These are phyloP conservation scores for Papilio aristodemus DNA, from an alignment of 1,140 invertebrate species.

Conservation along the genomic window DNA sequence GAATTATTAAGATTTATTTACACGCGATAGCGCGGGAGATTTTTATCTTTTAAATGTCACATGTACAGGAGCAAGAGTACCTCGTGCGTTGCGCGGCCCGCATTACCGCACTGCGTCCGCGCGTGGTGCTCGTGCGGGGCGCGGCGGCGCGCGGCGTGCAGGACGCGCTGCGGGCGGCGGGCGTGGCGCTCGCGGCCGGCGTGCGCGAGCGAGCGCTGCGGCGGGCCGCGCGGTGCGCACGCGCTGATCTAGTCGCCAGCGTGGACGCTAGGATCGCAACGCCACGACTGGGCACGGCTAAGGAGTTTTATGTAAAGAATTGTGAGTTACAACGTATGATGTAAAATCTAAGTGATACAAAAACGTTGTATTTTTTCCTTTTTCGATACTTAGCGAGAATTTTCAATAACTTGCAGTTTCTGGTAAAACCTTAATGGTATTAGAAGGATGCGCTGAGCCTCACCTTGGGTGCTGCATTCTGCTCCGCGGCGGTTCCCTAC, in stretches of 20 bases:
- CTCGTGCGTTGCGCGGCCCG: constrained; percentile 93
- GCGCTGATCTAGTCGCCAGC: constrained; percentile 93
- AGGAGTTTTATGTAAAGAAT: constrained; percentile 90
- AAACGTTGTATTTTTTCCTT: too few relatives aligned
- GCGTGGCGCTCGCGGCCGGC: constrained; percentile 93
- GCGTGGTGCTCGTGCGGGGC: constrained; percentile 94
- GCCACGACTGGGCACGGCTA: constrained; percentile 92
- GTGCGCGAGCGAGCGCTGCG: constrained; percentile 93
- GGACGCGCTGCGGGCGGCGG: constrained; percentile 83
- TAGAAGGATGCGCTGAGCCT: constrained; percentile 93
- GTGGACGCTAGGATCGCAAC: constrained; percentile 92
- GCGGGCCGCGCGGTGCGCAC: constrained; percentile 89
- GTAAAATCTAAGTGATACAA: too few relatives aligned
- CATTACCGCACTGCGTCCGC: constrained; percentile 91
- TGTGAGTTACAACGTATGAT: constrained; percentile 55
- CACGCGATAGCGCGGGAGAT: too few relatives aligned
- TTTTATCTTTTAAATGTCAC: too few relatives aligned
- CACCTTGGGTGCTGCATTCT: constrained; percentile 94
- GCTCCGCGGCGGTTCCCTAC: constrained; percentile 87
- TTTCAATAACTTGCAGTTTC: constrained; percentile 72
- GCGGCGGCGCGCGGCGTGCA: constrained; percentile 94
- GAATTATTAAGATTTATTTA: constrained; percentile 35
- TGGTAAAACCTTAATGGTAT: constrained; percentile 94
- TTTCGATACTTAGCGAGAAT: not conserved
- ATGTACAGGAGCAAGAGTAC: constrained; percentile 95